Conservation (phyloP, 2,888 invertebrate genomes). For the Diarsia mendica region DNA sequence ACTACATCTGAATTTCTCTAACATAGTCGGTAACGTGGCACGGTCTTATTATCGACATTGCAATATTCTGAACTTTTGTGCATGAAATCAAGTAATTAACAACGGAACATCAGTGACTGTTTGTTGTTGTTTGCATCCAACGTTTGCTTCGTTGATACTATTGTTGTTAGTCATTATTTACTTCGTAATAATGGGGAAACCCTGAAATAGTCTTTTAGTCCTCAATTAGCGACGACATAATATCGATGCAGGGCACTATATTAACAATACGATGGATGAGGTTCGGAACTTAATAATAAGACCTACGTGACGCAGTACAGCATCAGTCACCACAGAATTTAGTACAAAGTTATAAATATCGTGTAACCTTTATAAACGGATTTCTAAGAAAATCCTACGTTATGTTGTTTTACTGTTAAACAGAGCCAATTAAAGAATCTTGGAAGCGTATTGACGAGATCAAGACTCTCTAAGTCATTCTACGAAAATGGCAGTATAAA, state of each 20-base stretch:
- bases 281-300: conserved; percentile 5
- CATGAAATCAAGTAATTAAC: conserved; percentile 47
- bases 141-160: conserved; percentile 6
- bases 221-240: conserved; percentile 29
- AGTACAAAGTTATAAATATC: conserved; percentile 1
- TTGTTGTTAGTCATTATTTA: conserved; percentile 37
- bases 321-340: neutral
- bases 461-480: neutral
- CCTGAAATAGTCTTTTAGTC: conserved; percentile 14
- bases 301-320: neutral
- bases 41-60: conserved; percentile 57
- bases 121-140: conserved; percentile 38
- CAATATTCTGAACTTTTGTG: conserved; percentile 51
- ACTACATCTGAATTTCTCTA: conserved; percentile 59
- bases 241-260: neutral
- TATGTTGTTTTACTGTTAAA: neutral
- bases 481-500: neutral
- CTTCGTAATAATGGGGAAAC: conserved; percentile 24
- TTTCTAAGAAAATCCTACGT: neutral
- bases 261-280: conserved; percentile 3
- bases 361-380: neutral
- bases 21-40: conserved; percentile 45
- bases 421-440: neutral
- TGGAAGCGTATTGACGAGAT: neutral
- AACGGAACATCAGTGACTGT: conserved; percentile 33